A percentile compares a stretch with the other conserved stretches of the same genome.
Conservation (phyloP, 2,797 vertebrate genomes). For the Lacerta agilis region DNA sequence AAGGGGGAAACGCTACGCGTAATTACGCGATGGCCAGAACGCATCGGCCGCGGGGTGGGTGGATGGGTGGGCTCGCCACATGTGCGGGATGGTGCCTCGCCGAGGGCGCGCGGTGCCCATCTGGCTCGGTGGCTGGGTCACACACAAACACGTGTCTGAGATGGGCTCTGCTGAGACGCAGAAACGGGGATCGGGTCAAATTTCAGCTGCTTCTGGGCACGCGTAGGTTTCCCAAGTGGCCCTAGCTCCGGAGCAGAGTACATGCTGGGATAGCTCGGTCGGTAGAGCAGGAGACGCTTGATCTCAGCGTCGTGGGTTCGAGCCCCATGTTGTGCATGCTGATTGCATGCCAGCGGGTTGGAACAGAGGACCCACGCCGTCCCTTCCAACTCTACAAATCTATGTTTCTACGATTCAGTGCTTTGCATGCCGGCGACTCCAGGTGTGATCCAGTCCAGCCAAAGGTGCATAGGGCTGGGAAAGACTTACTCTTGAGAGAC, state of each 20-base stretch:
- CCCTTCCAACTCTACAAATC: too few relatives aligned
- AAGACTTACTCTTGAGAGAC: not conserved
- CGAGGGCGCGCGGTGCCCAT: too few relatives aligned
- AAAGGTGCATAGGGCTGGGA: not conserved
- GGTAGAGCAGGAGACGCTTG: too few relatives aligned
- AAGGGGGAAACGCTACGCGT: not conserved
- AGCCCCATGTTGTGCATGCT: too few relatives aligned
- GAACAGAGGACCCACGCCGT: too few relatives aligned
- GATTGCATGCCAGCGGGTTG: too few relatives aligned
- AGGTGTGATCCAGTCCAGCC: not conserved
- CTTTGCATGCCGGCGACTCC: not conserved
- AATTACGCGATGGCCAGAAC: not conserved
- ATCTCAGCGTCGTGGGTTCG: too few relatives aligned
- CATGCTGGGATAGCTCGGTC: not conserved
- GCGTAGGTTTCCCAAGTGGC: not conserved
- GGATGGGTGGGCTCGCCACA: not conserved
- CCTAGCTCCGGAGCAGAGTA: not conserved
- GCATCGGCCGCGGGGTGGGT: not conserved
- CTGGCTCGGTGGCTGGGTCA: not conserved
- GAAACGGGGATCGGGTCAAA: too few relatives aligned
- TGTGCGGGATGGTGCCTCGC: not conserved
- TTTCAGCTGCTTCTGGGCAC: not conserved
- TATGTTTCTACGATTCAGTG: not conserved
- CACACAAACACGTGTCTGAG: not conserved
- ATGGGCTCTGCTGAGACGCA: not conserved